Conservation (phyloP, 2,113 vertebrate species). For the Anhinga rufa region DNA sequence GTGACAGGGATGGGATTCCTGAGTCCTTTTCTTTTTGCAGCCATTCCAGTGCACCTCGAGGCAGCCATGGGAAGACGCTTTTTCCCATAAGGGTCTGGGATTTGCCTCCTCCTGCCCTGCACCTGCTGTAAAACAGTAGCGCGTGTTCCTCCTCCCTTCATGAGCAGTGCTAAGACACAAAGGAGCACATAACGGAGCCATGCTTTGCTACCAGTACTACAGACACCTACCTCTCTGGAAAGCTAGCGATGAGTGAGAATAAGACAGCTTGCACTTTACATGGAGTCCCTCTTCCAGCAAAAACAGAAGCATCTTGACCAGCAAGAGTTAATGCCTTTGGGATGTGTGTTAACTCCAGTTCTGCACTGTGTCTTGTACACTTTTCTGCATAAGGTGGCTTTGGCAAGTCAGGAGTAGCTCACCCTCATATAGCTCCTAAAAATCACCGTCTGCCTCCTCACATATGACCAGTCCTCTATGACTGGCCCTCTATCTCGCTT, state of each 20-base stretch:
- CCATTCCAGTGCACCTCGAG: background rate
- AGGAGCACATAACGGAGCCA: accelerated
- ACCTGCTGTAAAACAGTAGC: background rate
- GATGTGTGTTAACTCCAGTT: background rate
- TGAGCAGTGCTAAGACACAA: background rate
- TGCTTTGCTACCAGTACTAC: background rate
- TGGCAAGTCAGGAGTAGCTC: background rate
- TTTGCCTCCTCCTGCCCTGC: background rate
- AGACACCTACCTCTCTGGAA: background rate
- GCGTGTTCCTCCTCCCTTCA: background rate
- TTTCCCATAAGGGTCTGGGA: background rate
- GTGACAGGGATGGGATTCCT: background rate
- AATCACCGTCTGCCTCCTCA: background rate
- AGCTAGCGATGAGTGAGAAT: background rate
- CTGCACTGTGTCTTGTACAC: background rate
- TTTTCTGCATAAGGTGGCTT: background rate
- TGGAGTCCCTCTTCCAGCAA: background rate
- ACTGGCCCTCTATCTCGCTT: background rate
- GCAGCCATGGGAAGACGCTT: background rate
- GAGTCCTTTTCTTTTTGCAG: background rate
- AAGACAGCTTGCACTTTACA: background rate
- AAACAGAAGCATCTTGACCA: background rate
- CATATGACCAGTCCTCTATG: background rate
- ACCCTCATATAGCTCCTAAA: background rate
- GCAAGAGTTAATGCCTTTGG: background rate